A percentile compares a stretch with the other conserved stretches of the same genome.
These are phyloP conservation scores for Mionectes macconnelli DNA, from an alignment of 2,113 vertebrate genomes.

Conservation along the genomic window DNA sequence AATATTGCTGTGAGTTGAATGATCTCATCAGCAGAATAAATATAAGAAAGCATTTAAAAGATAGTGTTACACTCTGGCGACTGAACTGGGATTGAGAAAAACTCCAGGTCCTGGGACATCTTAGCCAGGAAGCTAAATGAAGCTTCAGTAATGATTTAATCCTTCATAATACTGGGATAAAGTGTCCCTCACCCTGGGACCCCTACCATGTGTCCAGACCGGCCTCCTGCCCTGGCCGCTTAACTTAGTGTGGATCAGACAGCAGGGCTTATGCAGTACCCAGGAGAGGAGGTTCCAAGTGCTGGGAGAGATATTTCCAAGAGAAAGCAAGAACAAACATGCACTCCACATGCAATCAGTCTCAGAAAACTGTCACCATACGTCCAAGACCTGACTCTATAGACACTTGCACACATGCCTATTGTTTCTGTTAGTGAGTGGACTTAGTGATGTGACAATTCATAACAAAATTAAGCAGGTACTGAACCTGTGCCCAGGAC, in stretches of 20 bases:
- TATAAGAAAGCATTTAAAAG: background rate
- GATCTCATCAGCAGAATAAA: background rate
- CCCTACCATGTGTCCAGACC: background rate
- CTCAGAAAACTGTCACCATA: background rate
- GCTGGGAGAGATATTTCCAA: background rate
- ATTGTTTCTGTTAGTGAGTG: background rate
- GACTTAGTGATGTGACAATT: background rate
- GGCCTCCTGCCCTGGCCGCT: background rate
- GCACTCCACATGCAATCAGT: background rate
- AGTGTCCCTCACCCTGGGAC: background rate
- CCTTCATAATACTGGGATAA: background rate
- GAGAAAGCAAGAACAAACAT: background rate
- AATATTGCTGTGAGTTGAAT: background rate
- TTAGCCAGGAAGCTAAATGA: background rate
- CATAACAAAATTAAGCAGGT: background rate
- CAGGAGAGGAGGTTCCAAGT: background rate
- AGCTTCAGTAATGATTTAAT: background rate
- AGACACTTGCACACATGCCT: background rate
- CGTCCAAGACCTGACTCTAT: background rate
- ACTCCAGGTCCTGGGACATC: no score
- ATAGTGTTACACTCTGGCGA: no score
- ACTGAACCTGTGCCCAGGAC: background rate
- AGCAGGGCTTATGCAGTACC: background rate
- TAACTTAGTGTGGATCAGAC: fast-evolving
- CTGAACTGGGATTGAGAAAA: no score